phyloP scores from a whole-genome alignment of 2,797 vertebrate genomes.

The Cynopterus sphinx region DNA sequence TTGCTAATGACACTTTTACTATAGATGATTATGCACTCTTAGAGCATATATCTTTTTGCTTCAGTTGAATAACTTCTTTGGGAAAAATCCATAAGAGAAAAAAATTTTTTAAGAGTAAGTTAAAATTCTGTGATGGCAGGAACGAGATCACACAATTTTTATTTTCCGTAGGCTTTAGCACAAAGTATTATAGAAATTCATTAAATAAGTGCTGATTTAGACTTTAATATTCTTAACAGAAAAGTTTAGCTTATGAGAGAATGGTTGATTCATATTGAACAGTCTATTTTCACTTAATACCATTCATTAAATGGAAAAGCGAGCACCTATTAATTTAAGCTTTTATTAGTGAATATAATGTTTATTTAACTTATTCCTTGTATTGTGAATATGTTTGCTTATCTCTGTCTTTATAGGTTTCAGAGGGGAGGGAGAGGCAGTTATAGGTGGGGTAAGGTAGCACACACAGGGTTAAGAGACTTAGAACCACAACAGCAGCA shows the following conservation, averaged over 20 bases:
- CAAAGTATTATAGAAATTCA: conserved; percentile 3
- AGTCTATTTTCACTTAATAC: conserved; percentile 31
- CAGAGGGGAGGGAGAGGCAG: not conserved
- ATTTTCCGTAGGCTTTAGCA: not conserved
- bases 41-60: conserved; percentile 11
- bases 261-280: not conserved
- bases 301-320: not conserved
- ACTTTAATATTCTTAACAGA: conserved; percentile 18
- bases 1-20: not conserved
- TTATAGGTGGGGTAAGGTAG: not conserved
- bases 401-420: not conserved
- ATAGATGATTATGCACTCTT: not conserved
- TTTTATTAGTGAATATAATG: not conserved
- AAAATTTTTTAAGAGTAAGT: not conserved
- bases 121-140: conserved; percentile 16
- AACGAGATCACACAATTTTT: not conserved
- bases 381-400: not conserved
- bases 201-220: conserved; percentile 5
- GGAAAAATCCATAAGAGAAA: not conserved
- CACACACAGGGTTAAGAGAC: not conserved
- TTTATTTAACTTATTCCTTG: not conserved
- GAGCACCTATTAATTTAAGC: not conserved
- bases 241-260: not conserved
- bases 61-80: conserved; percentile 32
- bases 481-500: not conserved